Conservation (phyloP, 2,113 vertebrate genomes). For the Struthidea cinerea region DNA sequence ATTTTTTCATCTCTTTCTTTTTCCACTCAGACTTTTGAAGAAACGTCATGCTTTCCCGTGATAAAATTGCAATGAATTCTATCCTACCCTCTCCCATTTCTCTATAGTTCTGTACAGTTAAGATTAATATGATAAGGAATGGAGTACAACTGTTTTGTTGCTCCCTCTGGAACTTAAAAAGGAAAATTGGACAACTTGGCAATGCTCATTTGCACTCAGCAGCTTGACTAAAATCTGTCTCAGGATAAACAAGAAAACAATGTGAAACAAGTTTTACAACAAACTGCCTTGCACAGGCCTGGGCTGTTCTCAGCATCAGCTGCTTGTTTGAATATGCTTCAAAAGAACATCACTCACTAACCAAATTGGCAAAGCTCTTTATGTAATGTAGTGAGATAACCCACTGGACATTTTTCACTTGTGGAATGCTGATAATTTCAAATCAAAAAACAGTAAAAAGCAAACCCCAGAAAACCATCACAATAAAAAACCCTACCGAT, state of each 20-base stretch:
- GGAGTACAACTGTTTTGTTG: constrained; percentile 50
- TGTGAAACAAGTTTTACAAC: background rate
- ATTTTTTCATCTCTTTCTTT: background rate
- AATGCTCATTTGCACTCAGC: constrained; percentile 45
- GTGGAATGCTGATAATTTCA: background rate
- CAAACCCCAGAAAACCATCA: background rate
- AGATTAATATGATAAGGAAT: constrained; percentile 59
- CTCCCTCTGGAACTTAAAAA: constrained; percentile 47
- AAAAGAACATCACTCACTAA: background rate
- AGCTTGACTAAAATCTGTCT: constrained; percentile 59
- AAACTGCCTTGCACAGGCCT: background rate
- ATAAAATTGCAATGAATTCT: background rate
- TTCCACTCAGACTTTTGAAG: background rate
- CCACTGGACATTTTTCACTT: background rate
- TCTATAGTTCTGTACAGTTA: background rate
- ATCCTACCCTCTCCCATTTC: background rate
- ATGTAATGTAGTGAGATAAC: background rate
- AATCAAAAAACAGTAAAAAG: background rate
- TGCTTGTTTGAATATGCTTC: background rate
- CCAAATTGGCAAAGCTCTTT: background rate
- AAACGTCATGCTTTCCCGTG: background rate
- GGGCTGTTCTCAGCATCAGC: background rate
- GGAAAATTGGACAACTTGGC: constrained; percentile 36
- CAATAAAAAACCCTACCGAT: background rate
- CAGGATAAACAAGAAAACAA: constrained; percentile 10